A percentile compares a stretch with the other conserved stretches of the same genome.
Conservation (phyloP, 1,140 invertebrate species). For the Phocides pigmalion region DNA sequence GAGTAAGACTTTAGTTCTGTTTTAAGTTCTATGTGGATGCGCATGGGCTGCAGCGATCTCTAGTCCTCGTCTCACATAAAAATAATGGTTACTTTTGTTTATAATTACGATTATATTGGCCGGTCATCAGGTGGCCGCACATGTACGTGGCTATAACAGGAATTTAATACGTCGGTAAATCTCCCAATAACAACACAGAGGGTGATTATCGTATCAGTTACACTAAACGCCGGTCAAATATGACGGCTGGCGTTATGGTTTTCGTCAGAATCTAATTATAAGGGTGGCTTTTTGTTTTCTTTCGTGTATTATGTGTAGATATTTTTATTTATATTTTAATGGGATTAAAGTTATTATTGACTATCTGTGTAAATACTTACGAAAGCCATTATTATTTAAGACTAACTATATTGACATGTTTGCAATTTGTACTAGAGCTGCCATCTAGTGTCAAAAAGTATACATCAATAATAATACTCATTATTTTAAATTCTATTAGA, state of each 20-base stretch:
- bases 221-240: conserved; percentile 33
- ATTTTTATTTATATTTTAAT: too few relatives aligned
- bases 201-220: conserved; percentile 62
- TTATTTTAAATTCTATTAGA: too few relatives aligned
- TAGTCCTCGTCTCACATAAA: too few relatives aligned
- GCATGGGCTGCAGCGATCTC: too few relatives aligned
- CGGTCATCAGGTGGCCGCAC: conserved; percentile 16
- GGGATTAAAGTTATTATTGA: too few relatives aligned
- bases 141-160: neutral
- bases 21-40: too few relatives aligned
- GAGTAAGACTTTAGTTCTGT: too few relatives aligned
- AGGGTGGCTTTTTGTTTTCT: conserved; percentile 7
- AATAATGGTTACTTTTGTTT: too few relatives aligned
- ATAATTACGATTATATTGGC: neutral
- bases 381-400: too few relatives aligned
- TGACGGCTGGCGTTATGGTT: conserved; percentile 18
- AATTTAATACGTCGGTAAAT: conserved; percentile 27
- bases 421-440: neutral
- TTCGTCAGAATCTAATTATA: conserved; percentile 17
- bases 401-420: too few relatives aligned
- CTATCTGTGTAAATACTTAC: too few relatives aligned
- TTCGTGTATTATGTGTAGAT: too few relatives aligned
- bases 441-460: neutral
- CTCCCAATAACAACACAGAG: conserved; percentile 44
- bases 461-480: neutral